These are phyloP conservation scores for Oryzias javanicus DNA, from an alignment of 2,113 vertebrate genomes.

Conservation along the genomic window DNA sequence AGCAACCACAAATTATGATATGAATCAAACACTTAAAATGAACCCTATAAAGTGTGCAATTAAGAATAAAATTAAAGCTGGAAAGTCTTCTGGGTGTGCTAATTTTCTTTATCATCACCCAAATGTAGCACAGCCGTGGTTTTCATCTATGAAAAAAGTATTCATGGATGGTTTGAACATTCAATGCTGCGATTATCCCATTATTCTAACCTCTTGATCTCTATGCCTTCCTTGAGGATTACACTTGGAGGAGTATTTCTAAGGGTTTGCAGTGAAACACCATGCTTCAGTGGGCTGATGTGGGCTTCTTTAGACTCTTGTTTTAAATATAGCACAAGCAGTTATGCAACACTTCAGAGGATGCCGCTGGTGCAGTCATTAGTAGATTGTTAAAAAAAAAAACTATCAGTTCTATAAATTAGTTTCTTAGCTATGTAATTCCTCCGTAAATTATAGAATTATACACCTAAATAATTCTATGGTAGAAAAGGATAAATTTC, in stretches of 20 bases:
- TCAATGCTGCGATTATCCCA: background rate
- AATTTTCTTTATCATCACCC: too few relatives aligned
- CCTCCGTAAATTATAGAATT: background rate
- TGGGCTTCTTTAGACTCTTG: slow-evolving; percentile 64
- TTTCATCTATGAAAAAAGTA: too few relatives aligned
- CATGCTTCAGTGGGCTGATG: slow-evolving; percentile 61
- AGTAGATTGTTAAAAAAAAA: slow-evolving; percentile 48
- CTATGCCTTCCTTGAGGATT: background rate
- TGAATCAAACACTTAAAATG: too few relatives aligned
- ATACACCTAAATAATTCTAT: slow-evolving; percentile 7
- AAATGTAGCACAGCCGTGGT: too few relatives aligned
- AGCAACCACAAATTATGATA: too few relatives aligned
- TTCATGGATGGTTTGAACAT: too few relatives aligned
- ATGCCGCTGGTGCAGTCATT: slow-evolving; percentile 48
- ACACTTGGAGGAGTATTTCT: slow-evolving; percentile 20
- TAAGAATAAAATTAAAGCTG: too few relatives aligned
- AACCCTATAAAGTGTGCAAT: too few relatives aligned
- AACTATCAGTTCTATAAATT: slow-evolving; percentile 30
- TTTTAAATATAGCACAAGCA: slow-evolving; percentile 70
- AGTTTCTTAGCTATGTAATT: background rate
- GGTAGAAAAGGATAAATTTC: background rate
- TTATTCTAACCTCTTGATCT: background rate
- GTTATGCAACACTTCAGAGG: slow-evolving; percentile 64
- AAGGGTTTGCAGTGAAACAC: slow-evolving; percentile 47
- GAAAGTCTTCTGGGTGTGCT: too few relatives aligned